These are phyloP conservation scores for Gnathonemus echidnorhynchus DNA, from an alignment of 2,113 vertebrate genomes.

Conservation along the genomic window DNA sequence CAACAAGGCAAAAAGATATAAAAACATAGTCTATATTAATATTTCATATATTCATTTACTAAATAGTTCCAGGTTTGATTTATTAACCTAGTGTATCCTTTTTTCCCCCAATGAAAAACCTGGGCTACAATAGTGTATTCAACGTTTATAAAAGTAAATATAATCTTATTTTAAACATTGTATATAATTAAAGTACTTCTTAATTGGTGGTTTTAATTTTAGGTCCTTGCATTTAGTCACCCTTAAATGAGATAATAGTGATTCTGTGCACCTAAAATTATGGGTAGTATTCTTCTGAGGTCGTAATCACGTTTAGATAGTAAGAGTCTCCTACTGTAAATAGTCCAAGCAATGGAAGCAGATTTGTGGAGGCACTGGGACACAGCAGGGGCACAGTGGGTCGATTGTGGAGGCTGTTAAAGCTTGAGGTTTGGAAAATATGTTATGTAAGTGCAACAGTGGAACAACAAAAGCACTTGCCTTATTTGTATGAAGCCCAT, in stretches of 20 bases:
- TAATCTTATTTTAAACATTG: not conserved
- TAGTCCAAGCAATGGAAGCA: not conserved
- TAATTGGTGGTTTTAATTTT: not conserved
- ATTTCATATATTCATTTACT: not conserved
- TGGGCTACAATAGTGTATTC: not conserved
- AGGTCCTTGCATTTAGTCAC: not conserved
- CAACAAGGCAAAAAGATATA: not conserved
- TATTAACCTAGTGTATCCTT: not conserved
- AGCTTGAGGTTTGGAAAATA: not conserved
- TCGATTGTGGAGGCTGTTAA: not conserved
- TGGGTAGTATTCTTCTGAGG: not conserved
- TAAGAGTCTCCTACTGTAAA: not conserved
- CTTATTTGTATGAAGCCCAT: not conserved
- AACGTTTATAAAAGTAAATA: not conserved
- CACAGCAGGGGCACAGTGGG: not conserved
- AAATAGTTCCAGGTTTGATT: not conserved
- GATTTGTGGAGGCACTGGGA: not conserved
- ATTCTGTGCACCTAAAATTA: not conserved
- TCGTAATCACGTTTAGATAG: not conserved
- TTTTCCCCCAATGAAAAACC: not conserved
- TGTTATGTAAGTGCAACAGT: not conserved
- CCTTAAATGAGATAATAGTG: not conserved
- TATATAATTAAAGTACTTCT: not conserved
- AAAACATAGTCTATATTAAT: not conserved
- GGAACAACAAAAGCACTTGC: not conserved